Base-by-base conservation (phyloP, 1,140 invertebrate genomes). In the Drosophila equinoxialis region DNA sequence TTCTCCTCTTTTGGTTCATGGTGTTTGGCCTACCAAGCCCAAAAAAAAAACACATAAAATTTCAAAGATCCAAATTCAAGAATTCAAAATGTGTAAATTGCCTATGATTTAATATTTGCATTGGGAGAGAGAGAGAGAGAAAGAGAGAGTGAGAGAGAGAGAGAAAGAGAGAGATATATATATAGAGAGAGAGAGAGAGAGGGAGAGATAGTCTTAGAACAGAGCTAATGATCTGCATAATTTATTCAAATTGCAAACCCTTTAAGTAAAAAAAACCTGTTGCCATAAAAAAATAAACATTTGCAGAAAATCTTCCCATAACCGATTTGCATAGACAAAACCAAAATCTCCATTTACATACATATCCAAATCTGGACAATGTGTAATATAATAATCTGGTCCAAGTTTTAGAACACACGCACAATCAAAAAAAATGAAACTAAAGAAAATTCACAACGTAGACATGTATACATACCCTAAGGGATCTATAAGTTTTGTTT, bases 101-200 rank as follows among this genome's bases (percentile, higher is more conserved):
- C 58, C 65, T 72, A 77, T 85, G 81, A 81, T 85, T 85, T 84
- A 80, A 85, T 84, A 81, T 84, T 84, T 84, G 81, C 81, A 73
- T 80, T 68, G 69, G 68, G 61, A 58, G 7, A 57, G 61, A 60
- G 17, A 65, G 13, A 39, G 33, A 66, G 45, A 57, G 20, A 37
- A 55, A n/a, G 23, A 54, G 23, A 55, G 7, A 61, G 55, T 17
- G 1, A 17, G 11, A 54, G 23, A 26, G 41, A 64, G 7, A 42
- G 35, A 26, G 6, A 41, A 37, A 30, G 17, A 55, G 39, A 63
- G 10, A 30, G 23, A n/a, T n/a, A n/a, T n/a, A n/a, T n/a, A n/a
- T n/a, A n/a, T n/a, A 26, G 41, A 64, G 7, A 42, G 35, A 26
- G 6, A 41, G 42, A 30, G 17, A 55, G 39, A 63, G 10, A 30